Percentiles rank a stretch among this genome's conserved stretches.
Evolutionary conservation across 2,888 invertebrate genomes (phyloP).

Genomic region (Lacanobia oleracea): DNA sequence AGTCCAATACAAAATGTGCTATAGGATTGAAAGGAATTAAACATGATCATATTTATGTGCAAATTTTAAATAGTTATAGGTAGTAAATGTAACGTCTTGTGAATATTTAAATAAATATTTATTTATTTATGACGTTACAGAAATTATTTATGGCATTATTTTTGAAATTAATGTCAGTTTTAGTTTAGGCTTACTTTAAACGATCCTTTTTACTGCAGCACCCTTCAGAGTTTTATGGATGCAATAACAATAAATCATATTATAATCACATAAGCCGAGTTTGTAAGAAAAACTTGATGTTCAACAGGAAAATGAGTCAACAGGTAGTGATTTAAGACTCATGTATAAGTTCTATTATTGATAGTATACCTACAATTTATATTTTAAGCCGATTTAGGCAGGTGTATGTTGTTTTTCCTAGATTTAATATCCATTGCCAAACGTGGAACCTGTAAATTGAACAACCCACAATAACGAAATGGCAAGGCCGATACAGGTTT

Average conservation of each 20-base stretch:
- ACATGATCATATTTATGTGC: background rate
- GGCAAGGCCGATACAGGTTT: background rate
- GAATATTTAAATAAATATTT: constrained; percentile 35
- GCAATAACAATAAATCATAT: constrained; percentile 62
- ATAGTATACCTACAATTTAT: background rate
- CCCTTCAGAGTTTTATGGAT: constrained; percentile 54
- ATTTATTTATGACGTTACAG: constrained; percentile 14
- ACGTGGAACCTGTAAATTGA: too few species aligned
- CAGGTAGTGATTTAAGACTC: constrained; percentile 6
- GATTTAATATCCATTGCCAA: too few species aligned
- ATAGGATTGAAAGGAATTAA: background rate
- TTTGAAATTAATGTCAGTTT: constrained; percentile 47
- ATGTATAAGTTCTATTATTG: background rate
- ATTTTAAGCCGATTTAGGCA: too few species aligned
- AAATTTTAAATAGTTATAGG: background rate
- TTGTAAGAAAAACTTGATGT: constrained; percentile 26
- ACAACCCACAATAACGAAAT: background rate
- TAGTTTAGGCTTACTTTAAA: constrained; percentile 39
- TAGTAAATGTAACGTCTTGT: background rate
- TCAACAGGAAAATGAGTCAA: constrained; percentile 34
- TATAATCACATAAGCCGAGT: constrained; percentile 53
- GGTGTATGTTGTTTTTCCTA: too few species aligned
- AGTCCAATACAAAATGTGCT: too few species aligned
- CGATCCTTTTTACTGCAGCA: constrained; percentile 46
- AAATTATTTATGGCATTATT: constrained; percentile 20